Percentiles rank a stretch among this genome's conserved stretches.
Conservation (phyloP, 2,888 invertebrate species). For the Noctua fimbriata region DNA sequence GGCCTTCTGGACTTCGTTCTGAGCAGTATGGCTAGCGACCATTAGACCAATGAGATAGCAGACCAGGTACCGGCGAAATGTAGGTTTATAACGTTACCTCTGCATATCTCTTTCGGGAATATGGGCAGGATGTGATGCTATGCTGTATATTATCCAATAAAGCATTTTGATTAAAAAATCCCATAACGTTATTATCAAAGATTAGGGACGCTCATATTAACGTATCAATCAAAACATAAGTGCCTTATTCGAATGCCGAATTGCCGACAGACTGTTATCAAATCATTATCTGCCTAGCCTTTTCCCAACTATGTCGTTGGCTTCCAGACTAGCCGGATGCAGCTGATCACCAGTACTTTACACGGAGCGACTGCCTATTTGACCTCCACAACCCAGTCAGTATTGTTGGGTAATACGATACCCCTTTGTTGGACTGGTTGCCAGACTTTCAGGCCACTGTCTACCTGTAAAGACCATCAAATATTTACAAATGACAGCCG, state of each 20-base stretch:
- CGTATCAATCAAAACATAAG: constrained; percentile 10
- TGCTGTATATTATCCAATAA: background rate
- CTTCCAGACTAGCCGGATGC: background rate
- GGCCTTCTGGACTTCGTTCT: too few relatives aligned
- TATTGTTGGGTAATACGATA: background rate
- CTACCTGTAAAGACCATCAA: background rate
- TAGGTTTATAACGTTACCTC: background rate
- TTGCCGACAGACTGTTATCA: background rate
- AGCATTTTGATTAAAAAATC: constrained; percentile 3
- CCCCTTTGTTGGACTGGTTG: background rate
- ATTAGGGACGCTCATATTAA: background rate
- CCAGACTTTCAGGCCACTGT: background rate
- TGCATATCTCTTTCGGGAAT: background rate
- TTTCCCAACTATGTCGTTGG: background rate
- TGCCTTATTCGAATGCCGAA: constrained; percentile 11
- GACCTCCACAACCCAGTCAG: background rate
- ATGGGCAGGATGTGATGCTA: background rate
- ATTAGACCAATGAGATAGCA: too few relatives aligned
- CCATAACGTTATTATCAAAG: background rate
- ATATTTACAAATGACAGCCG: background rate
- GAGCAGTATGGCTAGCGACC: too few relatives aligned
- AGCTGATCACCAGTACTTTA: background rate
- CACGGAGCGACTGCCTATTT: background rate
- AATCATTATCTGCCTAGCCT: background rate
- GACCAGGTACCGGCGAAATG: too few relatives aligned